Conservation (phyloP, 1,140 invertebrate genomes). For the Diabrotica virgifera region DNA sequence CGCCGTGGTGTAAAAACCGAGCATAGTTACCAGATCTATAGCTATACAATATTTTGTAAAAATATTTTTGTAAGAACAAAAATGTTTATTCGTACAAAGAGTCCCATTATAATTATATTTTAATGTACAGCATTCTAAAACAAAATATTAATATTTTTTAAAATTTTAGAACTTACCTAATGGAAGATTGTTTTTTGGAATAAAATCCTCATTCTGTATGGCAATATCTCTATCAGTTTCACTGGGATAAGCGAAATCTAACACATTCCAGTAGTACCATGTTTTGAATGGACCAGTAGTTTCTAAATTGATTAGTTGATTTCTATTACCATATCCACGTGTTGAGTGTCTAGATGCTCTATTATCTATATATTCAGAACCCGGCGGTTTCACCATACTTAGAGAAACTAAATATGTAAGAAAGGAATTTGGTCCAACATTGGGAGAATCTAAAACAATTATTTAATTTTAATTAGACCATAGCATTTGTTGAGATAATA, state of each 20-base stretch:
- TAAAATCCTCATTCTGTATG: conserved; percentile 56
- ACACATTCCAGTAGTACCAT: conserved; percentile 56
- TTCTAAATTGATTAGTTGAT: conserved; percentile 26
- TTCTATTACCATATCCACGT: background rate
- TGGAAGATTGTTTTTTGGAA: conserved; percentile 70
- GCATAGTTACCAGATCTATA: too few relatives aligned
- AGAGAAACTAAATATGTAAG: conserved; percentile 23
- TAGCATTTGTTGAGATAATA: too few relatives aligned
- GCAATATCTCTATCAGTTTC: conserved; percentile 50
- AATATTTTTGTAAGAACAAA: too few relatives aligned
- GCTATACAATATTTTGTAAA: too few relatives aligned
- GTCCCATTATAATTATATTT: too few relatives aligned
- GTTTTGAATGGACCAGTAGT: conserved; percentile 44
- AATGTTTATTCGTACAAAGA: too few relatives aligned
- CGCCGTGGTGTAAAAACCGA: too few relatives aligned
- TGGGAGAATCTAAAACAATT: conserved; percentile 4
- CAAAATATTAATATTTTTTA: too few relatives aligned
- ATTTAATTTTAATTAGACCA: too few relatives aligned
- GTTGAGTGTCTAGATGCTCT: background rate
- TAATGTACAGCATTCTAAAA: too few relatives aligned
- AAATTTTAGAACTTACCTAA: conserved; percentile 41
- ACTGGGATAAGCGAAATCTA: conserved; percentile 58
- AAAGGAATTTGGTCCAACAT: conserved; percentile 11
- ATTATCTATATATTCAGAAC: background rate
- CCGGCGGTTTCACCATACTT: conserved; percentile 12